Base-by-base conservation (phyloP, 1,140 invertebrate genomes). In the Cydia fagiglandana region DNA sequence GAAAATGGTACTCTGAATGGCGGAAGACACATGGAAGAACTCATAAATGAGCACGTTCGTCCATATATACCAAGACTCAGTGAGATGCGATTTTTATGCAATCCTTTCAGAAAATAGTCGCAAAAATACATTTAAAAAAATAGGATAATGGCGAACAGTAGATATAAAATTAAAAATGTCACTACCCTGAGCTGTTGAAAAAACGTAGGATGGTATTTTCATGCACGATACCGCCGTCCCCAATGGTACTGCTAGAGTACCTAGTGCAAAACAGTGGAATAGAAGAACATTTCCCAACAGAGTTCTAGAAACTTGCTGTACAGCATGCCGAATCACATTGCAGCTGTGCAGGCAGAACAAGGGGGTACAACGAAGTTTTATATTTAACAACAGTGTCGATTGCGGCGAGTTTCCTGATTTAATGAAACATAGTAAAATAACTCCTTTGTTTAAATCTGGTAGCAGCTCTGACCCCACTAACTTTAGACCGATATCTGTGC, bases 301-400 rank as follows among this genome's bases (percentile, higher is more conserved):
- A 24, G 20, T 64, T 64, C 17, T 4, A 64, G 56, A 64, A 64
- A 64, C 56, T 28, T 17, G 56, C 20, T 64, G 64, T 64, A 64
- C 64, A 64, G 64, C 64, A 64, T 64, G 64, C 64, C 64, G 24
- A 64, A 64, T 30, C 64, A 10, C 20, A 64, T 64, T 30, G 64
- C 20, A 17, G 53, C 53, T n/a, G 53, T 17, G 53, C n/a, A n/a
- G 7, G 53, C 5, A 56, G 6, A 56, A 41, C 7, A 10, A 9
- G 53, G 53, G 15, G 53, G n/a, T 50, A 56, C 24, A 24, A 24
- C 24, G 1, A 24, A 24, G 24, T n/a, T n/a, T n/a, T n/a, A n/a
- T n/a, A n/a, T n/a, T n/a, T n/a, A n/a, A n/a, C n/a, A n/a, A n/a
- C n/a, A n/a, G n/a, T n/a, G n/a, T n/a, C n/a, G n/a, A n/a, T n/a